Evolutionary conservation across 1,140 invertebrate genomes (phyloP), one percentile per base, ranked within the genome.

Genomic region (Scaptomyza hsui): DNA sequence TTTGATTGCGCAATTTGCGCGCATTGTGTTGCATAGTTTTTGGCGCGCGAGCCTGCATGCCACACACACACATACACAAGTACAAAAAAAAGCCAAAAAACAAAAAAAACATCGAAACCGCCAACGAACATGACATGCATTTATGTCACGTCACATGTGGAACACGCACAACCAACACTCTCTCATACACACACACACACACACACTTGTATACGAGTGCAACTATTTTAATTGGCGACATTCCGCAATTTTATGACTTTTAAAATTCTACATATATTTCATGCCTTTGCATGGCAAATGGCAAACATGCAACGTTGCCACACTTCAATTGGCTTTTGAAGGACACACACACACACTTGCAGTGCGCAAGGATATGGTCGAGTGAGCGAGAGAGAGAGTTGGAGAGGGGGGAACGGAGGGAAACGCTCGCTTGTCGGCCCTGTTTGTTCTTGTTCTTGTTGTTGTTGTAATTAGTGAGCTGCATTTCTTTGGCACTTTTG

Each of bases 61-160:
- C 37, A 16, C 29, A 52, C n/a, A 7, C 19, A 9, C 26, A 29
- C 26, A 29, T 7, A 29, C 21, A 49, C 16, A 4, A 15, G 12
- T 7, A 29, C 26, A 7, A 6, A 39, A 48, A 24, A 44, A 55
- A 45, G 71, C 57, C 19, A 56, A 42, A 64, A 56, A 55, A 71
- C 60, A 37, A 57, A 44, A 71, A 51, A 55, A 71, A 64, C 64
- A 64, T 73, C 82, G 81, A 68, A 81, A 88, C 81, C 71, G 82
- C 70, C 73, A 86, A 78, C 82, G 72, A 82, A 86, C 81, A 90
- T 83, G 89, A 90, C 89, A 90, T 90, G 89, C 89, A 89, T 90
- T 90, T 90, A 90, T 90, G 89, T 90, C 89, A 90, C 89, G 89
- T 88, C 82, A 88, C 82, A 82, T 88, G 83, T 78, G 75, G 76